phyloP scores from a whole-genome alignment of 1,140 invertebrate genomes.

The Odontomachus brunneus region DNA sequence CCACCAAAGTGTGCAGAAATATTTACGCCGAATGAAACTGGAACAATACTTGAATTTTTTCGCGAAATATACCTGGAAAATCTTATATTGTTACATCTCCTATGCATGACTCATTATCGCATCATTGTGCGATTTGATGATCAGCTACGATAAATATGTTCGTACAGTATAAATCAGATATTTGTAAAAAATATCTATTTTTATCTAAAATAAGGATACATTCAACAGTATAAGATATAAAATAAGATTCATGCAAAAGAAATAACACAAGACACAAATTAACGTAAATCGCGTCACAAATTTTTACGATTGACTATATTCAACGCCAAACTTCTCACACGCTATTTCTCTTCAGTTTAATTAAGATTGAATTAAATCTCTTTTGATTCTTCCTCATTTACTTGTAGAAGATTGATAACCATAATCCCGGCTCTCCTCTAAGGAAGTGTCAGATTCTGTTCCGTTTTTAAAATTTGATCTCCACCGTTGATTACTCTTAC shows the following conservation, averaged over 20 bases:
- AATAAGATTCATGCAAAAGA: slow-evolving; percentile 24
- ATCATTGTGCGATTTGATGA: slow-evolving; percentile 37
- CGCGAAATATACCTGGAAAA: slow-evolving; percentile 73
- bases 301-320: slow-evolving; percentile 20
- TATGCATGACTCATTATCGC: slow-evolving; percentile 71
- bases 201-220: slow-evolving; percentile 25
- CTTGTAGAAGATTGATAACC: slow-evolving; percentile 79
- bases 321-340: background rate
- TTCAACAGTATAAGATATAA: slow-evolving; percentile 19
- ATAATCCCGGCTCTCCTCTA: slow-evolving; percentile 74
- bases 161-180: background rate
- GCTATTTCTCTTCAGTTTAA: slow-evolving; percentile 27
- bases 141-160: background rate
- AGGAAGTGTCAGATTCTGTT: slow-evolving; percentile 56
- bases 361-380: background rate
- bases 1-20: slow-evolving; percentile 74
- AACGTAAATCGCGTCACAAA: slow-evolving; percentile 33
- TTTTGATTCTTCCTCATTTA: slow-evolving; percentile 66
- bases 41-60: slow-evolving; percentile 74
- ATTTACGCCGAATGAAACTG: slow-evolving; percentile 73
- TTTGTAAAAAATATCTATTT: slow-evolving; percentile 17
- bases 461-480: slow-evolving; percentile 56
- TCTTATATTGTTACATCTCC: slow-evolving; percentile 73
- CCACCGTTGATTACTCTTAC: slow-evolving; percentile 63
- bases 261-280: slow-evolving; percentile 8